Base-by-base conservation (phyloP, 2,888 invertebrate species). In the Hanleya hanleyi region DNA sequence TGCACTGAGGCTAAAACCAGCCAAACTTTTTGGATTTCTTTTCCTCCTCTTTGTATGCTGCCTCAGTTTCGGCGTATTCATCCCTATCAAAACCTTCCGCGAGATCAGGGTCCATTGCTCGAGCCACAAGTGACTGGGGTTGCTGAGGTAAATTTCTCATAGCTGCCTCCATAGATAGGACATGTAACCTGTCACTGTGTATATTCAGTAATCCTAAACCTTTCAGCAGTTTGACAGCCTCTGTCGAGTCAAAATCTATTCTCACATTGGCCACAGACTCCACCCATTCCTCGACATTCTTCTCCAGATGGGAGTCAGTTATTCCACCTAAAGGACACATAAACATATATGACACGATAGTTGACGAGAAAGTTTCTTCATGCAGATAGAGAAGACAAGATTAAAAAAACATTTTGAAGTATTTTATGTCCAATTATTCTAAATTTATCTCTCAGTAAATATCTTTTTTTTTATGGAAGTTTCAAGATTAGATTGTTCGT, bases 81-180 rank as follows among this genome's bases (percentile, higher is more conserved):
- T 88, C 86, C 61, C 86, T 80, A 64, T 89, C 88, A 67, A 87
- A 87, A n/a, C 88, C 89, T 68, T 89, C 89, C 0, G 82, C 75
- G 51, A 86, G 74, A 69, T 88, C 88, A 0, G 82, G 81, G 69
- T 87, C 87, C 22, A 79, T 76, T 1, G 77, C 81, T 47, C 87
- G 76, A n/a, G 82, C 81, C 15, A 88, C 79, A 18, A 86, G 72
- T 0, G 85, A 82, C 57, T 80, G 81, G 0, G 85, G 84, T 32
- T 81, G 78, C 71, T 84, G 86, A 1, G 89, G 89, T 18, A 90
- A 84, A 69, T 84, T 82, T 3, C 83, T 74, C 50, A 83, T 67
- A n/a, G 90, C 87, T 26, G 83, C 83, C 15, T 84, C 83, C 49
- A 89, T 75, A 1, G 87, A 82, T 38, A 88, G 75, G n/a, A 88